These are phyloP conservation scores for Notarius quadriscutis DNA, from an alignment of 2,113 vertebrate species.

Conservation along the genomic window DNA sequence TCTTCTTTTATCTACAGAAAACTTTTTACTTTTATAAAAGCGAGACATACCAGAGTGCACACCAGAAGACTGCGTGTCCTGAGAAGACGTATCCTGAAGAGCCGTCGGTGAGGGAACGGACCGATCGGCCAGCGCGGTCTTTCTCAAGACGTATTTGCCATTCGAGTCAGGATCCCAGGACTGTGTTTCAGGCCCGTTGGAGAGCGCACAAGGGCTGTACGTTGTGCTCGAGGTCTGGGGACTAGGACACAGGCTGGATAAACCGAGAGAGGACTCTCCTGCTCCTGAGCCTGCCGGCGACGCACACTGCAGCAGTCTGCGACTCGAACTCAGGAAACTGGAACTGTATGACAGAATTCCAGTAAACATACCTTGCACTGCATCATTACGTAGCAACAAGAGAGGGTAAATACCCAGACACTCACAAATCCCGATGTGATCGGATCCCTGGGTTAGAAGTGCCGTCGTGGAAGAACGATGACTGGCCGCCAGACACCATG, in stretches of 20 bases:
- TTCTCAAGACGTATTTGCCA: conserved; percentile 49
- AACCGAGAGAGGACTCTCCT: conserved; percentile 62
- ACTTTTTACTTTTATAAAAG: neutral
- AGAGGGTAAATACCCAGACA: conserved; percentile 8
- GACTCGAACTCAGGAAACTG: conserved; percentile 72
- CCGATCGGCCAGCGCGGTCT: conserved; percentile 39
- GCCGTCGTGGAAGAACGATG: conserved; percentile 64
- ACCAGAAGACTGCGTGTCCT: conserved; percentile 78
- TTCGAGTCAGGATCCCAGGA: conserved; percentile 59
- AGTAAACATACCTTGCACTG: neutral
- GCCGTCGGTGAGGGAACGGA: conserved; percentile 64
- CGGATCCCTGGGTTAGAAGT: conserved; percentile 65
- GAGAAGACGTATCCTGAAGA: conserved; percentile 71
- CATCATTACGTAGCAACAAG: neutral
- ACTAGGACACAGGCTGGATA: conserved; percentile 61
- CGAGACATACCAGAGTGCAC: neutral
- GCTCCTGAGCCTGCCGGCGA: conserved; percentile 63
- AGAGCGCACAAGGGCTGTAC: conserved; percentile 64
- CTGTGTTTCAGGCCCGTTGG: conserved; percentile 58
- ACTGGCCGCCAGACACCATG: conserved; percentile 82
- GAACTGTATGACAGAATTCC: conserved; percentile 58
- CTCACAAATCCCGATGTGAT: conserved; percentile 78
- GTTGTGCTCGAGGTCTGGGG: conserved; percentile 67
- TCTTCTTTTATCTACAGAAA: neutral
- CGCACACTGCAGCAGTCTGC: conserved; percentile 61